These are phyloP conservation scores for Cydia splendana DNA, from an alignment of 1,140 invertebrate species.

Conservation along the genomic window DNA sequence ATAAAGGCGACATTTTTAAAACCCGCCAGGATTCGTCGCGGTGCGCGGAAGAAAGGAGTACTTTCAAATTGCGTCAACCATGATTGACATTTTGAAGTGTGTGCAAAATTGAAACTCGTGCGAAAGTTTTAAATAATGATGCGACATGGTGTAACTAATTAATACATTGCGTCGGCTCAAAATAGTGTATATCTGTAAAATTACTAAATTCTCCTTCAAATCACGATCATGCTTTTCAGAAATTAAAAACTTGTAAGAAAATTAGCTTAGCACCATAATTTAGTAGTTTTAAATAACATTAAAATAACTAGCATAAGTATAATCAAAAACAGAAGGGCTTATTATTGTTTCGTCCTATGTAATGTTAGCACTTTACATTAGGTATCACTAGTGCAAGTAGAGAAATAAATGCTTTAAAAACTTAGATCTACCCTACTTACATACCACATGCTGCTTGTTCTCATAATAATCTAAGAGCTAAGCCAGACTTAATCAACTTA, in stretches of 20 bases:
- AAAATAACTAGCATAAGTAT: too few relatives aligned
- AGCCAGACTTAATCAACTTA: conserved; percentile 8
- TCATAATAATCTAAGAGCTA: background rate
- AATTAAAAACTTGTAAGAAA: background rate
- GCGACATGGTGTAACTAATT: conserved; percentile 51
- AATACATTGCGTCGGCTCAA: background rate
- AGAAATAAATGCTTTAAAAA: background rate
- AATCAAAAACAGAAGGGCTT: too few relatives aligned
- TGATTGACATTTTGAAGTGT: conserved; percentile 70
- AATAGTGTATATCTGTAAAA: background rate
- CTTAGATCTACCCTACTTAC: background rate
- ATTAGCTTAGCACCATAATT: too few relatives aligned
- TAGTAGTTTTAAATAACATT: too few relatives aligned
- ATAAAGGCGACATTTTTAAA: conserved; percentile 69
- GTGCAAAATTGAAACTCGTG: conserved; percentile 67
- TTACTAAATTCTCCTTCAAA: background rate
- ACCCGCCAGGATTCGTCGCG: conserved; percentile 64
- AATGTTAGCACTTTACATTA: too few relatives aligned
- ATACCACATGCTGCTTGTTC: background rate
- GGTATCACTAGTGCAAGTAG: background rate
- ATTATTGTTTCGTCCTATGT: too few relatives aligned
- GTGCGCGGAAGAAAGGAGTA: conserved; percentile 56
- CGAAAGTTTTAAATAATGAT: conserved; percentile 61
- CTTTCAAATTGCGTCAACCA: conserved; percentile 62
- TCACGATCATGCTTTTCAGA: too few relatives aligned